These are phyloP conservation scores for Epicauta chinensis DNA, from an alignment of 1,140 invertebrate genomes.

Conservation along the genomic window DNA sequence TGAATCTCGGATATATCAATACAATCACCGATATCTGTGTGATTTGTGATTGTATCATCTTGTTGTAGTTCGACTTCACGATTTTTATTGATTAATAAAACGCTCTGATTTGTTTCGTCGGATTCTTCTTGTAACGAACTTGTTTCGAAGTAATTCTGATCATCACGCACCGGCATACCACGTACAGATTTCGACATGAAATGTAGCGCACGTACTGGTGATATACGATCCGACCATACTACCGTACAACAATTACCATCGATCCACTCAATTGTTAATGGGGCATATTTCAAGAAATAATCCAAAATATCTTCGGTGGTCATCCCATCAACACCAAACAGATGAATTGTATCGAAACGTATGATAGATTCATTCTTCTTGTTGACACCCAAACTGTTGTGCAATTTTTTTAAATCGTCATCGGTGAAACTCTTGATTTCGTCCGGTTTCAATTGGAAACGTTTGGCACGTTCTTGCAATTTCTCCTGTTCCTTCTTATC, in stretches of 20 bases:
- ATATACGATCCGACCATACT: constrained; percentile 64
- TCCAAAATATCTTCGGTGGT: constrained; percentile 70
- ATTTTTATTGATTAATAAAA: constrained; percentile 34
- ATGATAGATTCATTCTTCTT: constrained; percentile 56
- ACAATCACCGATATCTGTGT: constrained; percentile 14
- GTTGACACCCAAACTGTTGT: constrained; percentile 58
- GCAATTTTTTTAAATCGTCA: constrained; percentile 56
- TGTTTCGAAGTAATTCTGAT: constrained; percentile 38
- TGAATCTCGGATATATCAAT: constrained; percentile 43
- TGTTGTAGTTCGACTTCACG: constrained; percentile 36
- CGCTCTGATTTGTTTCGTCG: constrained; percentile 39
- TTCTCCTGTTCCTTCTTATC: constrained; percentile 58
- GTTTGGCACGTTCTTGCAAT: constrained; percentile 59
- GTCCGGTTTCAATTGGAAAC: constrained; percentile 58
- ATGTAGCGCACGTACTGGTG: constrained; percentile 63
- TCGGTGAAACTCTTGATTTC: constrained; percentile 48
- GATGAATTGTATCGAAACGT: constrained; percentile 66
- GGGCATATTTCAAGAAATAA: constrained; percentile 69
- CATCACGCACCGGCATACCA: constrained; percentile 41
- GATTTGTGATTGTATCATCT: constrained; percentile 24
- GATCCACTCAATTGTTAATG: constrained; percentile 72
- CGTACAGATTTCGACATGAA: constrained; percentile 50
- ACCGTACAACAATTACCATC: constrained; percentile 77
- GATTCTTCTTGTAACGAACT: constrained; percentile 39
- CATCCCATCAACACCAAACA: constrained; percentile 68